Base-by-base conservation (phyloP, 2,113 vertebrate species). In the Chlorodrepanis virens region DNA sequence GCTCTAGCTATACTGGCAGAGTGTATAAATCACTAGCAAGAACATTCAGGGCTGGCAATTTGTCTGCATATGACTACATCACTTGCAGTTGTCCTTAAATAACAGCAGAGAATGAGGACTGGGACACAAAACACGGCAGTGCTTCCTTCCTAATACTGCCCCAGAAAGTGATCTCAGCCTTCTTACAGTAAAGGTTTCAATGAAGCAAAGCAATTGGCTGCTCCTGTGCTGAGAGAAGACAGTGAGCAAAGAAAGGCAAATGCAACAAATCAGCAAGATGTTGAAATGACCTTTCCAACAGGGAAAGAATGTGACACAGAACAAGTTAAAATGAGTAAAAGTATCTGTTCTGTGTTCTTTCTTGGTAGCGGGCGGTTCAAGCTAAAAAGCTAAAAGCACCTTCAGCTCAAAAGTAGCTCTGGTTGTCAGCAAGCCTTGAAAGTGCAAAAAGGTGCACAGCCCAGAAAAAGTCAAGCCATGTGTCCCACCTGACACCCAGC, bases 241-340 rank as follows among this genome's bases (percentile, higher is more conserved):
- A 47, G 37, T 5, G 71, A 77, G 39, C 47, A 56, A 81, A 44
- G 53, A 35, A 84, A 74, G 78, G 31, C 60, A 84, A 95, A 94
- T 39, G 83, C 74, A 96, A 92, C 74, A 91, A 52, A 84, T 87
- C 87, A 91, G 69, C 53, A 47, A 85, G 87, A 91, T 85, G 70
- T 85, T 28, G 11, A 82, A 94, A 89, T 95, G 87, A 75, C 83
- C 42, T 84, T 95, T 96, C 57, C 69, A 52, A 16, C 0, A 2
- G 47, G 61, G 60, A 90, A 92, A 93, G 56, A 92, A 92, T 82
- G 69, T 61, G 77, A 89, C 61, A 89, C 1, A 52, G 77, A 82
- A 37, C 47, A 79, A 87, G 56, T 39, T 49, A 56, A 82, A 60
- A 35, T 72, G 74, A 85, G 37, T 37, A 35, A 72, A 89, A 77